Percentiles rank a stretch among this genome's conserved stretches.
phyloP scores from a whole-genome alignment of 2,113 vertebrate species.

The Pseudorectes ferrugineus region DNA sequence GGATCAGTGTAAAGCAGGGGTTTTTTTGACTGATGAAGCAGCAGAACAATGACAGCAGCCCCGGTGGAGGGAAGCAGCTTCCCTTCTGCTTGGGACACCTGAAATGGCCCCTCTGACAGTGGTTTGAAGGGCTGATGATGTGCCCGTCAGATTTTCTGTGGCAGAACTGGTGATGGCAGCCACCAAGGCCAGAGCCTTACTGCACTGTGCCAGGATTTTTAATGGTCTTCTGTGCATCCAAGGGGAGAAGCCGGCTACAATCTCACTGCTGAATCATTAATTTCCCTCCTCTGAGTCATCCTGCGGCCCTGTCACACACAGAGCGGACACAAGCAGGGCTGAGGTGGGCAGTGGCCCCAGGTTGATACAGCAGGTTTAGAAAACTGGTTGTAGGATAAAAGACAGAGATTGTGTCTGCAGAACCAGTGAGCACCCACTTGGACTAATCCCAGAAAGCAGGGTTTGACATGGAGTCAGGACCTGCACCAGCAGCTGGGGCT shows the following conservation, averaged over 20 bases:
- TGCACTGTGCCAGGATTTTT: background rate
- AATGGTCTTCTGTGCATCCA: background rate
- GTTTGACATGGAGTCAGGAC: background rate
- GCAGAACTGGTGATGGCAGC: background rate
- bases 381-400: background rate
- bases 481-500: background rate
- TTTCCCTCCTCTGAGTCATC: background rate
- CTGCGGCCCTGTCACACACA: background rate
- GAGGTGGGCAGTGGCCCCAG: background rate
- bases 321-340: accelerated
- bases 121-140: background rate
- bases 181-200: background rate
- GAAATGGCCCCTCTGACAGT: background rate
- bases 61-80: background rate
- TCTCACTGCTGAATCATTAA: slow-evolving; percentile 21
- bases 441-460: background rate
- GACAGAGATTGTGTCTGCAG: background rate
- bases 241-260: background rate
- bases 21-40: background rate
- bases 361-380: accelerated
- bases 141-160: accelerated
- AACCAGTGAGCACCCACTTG: background rate
- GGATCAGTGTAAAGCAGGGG: accelerated
- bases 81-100: background rate
- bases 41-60: background rate